Percentiles rank a stretch among this genome's conserved stretches.
Evolutionary conservation across 2,113 vertebrate genomes (phyloP).

Genomic region (Harpagus bidentatus): DNA sequence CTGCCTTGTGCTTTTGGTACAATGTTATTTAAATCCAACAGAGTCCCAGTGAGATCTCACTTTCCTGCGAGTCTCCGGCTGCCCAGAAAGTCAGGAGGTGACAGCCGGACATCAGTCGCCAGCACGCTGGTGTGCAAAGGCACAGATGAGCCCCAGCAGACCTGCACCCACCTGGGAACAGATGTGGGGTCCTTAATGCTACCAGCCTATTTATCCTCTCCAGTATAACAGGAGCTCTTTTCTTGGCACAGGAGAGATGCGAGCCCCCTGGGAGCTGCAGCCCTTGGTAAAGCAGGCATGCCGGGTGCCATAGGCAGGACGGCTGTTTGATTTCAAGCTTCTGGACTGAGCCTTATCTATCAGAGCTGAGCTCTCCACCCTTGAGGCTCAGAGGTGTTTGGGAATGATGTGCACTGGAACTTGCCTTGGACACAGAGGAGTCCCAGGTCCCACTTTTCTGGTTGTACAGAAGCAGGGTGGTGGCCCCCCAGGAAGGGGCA

Average conservation of each 20-base stretch:
- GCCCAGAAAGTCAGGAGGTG: neutral
- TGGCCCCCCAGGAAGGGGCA: neutral
- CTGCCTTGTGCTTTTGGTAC: neutral
- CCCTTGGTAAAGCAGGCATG: neutral
- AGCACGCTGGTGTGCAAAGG: neutral
- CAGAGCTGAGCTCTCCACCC: neutral
- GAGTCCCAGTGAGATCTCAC: neutral
- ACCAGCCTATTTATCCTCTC: neutral
- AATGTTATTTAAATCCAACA: neutral
- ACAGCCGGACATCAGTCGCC: neutral
- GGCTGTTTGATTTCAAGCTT: neutral
- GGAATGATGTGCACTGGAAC: neutral
- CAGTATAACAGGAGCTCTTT: neutral
- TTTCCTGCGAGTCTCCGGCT: neutral
- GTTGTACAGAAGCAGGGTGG: neutral
- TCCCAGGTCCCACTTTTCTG: neutral
- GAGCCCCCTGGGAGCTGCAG: neutral
- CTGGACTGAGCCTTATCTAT: neutral
- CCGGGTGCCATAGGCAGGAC: neutral
- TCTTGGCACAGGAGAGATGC: rapidly evolving
- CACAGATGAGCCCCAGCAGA: neutral
- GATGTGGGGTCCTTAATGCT: neutral
- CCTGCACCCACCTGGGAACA: neutral
- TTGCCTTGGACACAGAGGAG: neutral
- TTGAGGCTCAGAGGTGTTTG: neutral